A percentile compares a stretch with the other conserved stretches of the same genome.
These are phyloP conservation scores for Parascotia fuliginaria DNA, from an alignment of 2,888 invertebrate species.

Conservation along the genomic window DNA sequence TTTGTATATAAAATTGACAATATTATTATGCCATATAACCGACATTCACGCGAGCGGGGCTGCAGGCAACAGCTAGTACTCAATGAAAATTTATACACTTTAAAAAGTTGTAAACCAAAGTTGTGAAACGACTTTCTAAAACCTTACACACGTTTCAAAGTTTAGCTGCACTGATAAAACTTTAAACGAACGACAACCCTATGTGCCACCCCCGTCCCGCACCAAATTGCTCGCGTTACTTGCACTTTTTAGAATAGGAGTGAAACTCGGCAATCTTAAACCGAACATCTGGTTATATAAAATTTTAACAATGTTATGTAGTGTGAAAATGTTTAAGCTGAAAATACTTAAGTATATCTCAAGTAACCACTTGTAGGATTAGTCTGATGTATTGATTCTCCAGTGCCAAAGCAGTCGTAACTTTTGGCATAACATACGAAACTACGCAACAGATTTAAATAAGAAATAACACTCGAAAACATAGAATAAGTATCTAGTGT, in stretches of 20 bases:
- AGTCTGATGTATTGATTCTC: background rate
- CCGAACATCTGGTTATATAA: conserved; percentile 26
- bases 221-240: conserved; percentile 69
- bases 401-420: background rate
- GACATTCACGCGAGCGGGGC: no score
- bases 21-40: no score
- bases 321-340: background rate
- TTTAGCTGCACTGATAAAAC: background rate
- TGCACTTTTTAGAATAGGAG: conserved; percentile 63
- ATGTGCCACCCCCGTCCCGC: conserved; percentile 9
- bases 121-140: background rate
- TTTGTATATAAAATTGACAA: no score
- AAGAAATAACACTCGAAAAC: background rate
- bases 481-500: background rate
- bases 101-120: no score
- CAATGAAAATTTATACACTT: no score
- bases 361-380: conserved; percentile 6
- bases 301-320: conserved; percentile 2
- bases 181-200: conserved; percentile 15
- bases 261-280: conserved; percentile 23
- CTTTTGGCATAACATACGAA: background rate
- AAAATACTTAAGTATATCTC: background rate
- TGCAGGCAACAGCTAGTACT: no score
- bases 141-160: background rate
- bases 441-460: background rate